Evolutionary conservation across 2,113 vertebrate species (phyloP), one percentile per base, ranked within the genome.

Genomic region (Xyliphius kryptos): DNA sequence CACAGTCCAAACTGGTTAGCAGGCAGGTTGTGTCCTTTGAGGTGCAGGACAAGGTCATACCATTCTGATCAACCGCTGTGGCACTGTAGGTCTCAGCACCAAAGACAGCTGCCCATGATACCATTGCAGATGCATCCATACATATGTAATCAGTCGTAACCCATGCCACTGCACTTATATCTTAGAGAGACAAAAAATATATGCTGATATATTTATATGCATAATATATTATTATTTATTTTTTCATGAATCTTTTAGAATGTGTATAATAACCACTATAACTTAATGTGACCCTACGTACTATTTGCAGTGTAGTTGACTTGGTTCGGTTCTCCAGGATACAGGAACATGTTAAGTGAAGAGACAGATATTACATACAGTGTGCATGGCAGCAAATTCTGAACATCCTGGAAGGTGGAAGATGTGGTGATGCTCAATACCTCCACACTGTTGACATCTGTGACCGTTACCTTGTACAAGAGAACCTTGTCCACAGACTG

Each of bases 241-340:
- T n/a, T n/a, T n/a, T n/a, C n/a, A n/a, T n/a, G n/a, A n/a, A n/a
- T n/a, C n/a, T n/a, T n/a, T n/a, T n/a, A n/a, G n/a, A n/a, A n/a
- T n/a, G n/a, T n/a, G n/a, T n/a, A n/a, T n/a, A n/a, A n/a, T n/a
- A n/a, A n/a, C n/a, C n/a, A n/a, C n/a, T n/a, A n/a, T n/a, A n/a
- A n/a, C n/a, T n/a, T n/a, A n/a, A n/a, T n/a, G n/a, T 63, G 51
- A 78, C 81, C 86, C 72, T n/a, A 84, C 87, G 88, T 78, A 90
- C 88, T 79, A 74, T 86, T 86, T 64, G 83, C 82, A 50, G 74
- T 74, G 70, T 82, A 84, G 0, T 15, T 73, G 63, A 74, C 26
- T 37, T 73, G 5, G 1, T 19, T 80, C 49, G 83, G 20, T 59
- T 89, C 87, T 75, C 88, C 85, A 32, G 63, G 69, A 14, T 69